Conservation (phyloP, 2,797 vertebrate species). For the Scarus forsteni region DNA sequence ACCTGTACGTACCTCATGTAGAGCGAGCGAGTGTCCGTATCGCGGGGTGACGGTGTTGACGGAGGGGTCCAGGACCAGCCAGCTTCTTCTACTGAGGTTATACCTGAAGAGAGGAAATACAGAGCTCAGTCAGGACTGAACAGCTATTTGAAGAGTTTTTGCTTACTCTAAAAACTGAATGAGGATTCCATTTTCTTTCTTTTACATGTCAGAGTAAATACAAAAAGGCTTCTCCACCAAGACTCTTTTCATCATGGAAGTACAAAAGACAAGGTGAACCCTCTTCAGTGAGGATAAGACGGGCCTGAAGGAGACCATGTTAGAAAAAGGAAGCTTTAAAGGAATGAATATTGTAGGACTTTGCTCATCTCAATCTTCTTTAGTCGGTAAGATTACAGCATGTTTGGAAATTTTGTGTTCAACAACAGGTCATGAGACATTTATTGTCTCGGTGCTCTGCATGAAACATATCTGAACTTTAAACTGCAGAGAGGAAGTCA, state of each 20-base stretch:
- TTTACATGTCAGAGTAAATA: neutral
- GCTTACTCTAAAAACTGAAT: neutral
- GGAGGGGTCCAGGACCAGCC: slow-evolving; percentile 88
- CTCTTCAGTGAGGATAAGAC: neutral
- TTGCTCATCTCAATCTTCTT: neutral
- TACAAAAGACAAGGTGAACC: neutral
- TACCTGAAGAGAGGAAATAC: slow-evolving; percentile 79
- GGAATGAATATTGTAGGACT: too few species aligned
- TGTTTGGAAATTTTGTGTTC: neutral
- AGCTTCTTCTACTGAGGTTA: slow-evolving; percentile 88
- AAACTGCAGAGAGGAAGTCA: neutral
- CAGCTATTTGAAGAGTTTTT: neutral
- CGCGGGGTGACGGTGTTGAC: slow-evolving; percentile 90
- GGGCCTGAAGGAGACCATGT: neutral
- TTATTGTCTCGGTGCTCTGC: too few species aligned
- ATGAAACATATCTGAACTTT: neutral
- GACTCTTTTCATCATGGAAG: neutral
- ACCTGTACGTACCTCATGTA: slow-evolving; percentile 85
- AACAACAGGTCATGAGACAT: neutral
- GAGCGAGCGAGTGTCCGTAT: slow-evolving; percentile 93
- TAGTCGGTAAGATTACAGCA: neutral
- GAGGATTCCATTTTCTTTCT: too few species aligned
- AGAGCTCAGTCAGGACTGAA: neutral
- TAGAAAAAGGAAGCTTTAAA: neutral
- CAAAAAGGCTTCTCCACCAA: neutral